A percentile compares a stretch with the other conserved stretches of the same genome.
Conservation (phyloP, 2,113 vertebrate species). For the Megaleporinus macrocephalus region DNA sequence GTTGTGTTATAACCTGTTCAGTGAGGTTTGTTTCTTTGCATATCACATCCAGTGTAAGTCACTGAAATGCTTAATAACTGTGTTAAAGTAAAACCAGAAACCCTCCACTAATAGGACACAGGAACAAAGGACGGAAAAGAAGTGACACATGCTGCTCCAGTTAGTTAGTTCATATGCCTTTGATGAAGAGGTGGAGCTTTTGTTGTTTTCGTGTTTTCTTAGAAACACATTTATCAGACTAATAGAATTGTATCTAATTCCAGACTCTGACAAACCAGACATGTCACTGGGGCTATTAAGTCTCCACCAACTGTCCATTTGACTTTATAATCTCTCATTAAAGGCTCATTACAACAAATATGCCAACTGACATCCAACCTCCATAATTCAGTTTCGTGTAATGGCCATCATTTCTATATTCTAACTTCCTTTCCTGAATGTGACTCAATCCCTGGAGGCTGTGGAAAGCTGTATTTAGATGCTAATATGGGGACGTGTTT, state of each 20-base stretch:
- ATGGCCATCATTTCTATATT: not conserved
- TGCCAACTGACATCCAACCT: not conserved
- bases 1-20: not conserved
- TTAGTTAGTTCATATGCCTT: not conserved
- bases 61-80: not conserved
- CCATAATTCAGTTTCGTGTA: slow-evolving; percentile 6
- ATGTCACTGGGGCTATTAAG: not conserved
- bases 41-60: not conserved
- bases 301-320: not conserved
- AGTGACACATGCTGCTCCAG: not conserved
- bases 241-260: not conserved
- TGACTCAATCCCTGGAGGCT: not conserved
- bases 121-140: not conserved
- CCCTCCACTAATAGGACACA: not conserved
- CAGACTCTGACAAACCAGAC: slow-evolving; percentile 5
- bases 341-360: not conserved
- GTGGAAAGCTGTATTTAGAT: slow-evolving; percentile 41
- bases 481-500: slow-evolving; percentile 38
- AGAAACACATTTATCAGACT: slow-evolving; percentile 2
- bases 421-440: slow-evolving; percentile 1
- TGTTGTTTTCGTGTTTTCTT: not conserved
- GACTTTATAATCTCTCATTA: slow-evolving; percentile 22
- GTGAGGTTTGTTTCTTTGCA: not conserved
- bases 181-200: not conserved
- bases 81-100: not conserved